Evolutionary conservation across 2,888 invertebrate species (phyloP).

Genomic region (Teleiodes luculella): DNA sequence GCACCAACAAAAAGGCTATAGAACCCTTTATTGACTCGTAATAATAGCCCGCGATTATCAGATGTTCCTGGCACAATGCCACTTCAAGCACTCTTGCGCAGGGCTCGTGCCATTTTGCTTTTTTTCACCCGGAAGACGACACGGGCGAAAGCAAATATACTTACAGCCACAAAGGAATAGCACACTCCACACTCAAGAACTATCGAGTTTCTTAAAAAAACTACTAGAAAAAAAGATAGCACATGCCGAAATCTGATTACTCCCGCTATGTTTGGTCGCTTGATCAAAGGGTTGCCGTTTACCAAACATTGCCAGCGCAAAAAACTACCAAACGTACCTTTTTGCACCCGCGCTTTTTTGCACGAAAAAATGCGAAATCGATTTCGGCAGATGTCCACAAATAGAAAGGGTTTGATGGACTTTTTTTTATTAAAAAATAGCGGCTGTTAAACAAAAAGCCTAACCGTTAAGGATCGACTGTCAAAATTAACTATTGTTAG

Average conservation of each 20-base stretch:
- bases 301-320: slow-evolving; percentile 53
- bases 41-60: slow-evolving; percentile 10
- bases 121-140: slow-evolving; percentile 61
- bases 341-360: slow-evolving; percentile 70
- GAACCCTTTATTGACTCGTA: slow-evolving; percentile 9
- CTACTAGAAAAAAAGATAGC: slow-evolving; percentile 55
- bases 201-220: slow-evolving; percentile 69
- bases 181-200: slow-evolving; percentile 70
- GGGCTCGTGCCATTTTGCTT: slow-evolving; percentile 68
- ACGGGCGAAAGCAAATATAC: slow-evolving; percentile 64
- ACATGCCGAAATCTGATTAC: slow-evolving; percentile 79
- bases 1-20: slow-evolving; percentile 6
- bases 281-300: slow-evolving; percentile 74
- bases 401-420: slow-evolving; percentile 72
- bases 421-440: slow-evolving; percentile 57
- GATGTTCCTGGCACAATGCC: slow-evolving; percentile 13
- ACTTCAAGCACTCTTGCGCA: slow-evolving; percentile 35
- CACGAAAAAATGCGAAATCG: slow-evolving; percentile 71
- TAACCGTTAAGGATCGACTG: slow-evolving; percentile 65
- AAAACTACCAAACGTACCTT: slow-evolving; percentile 57
- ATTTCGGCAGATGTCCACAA: slow-evolving; percentile 76
- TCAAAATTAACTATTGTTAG: slow-evolving; percentile 62
- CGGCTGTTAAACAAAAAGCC: slow-evolving; percentile 61
- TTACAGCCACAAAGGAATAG: slow-evolving; percentile 63
- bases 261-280: slow-evolving; percentile 63